Evolutionary conservation across 1,140 invertebrate species (phyloP), one percentile per base, ranked within the genome.

Genomic region (Cotesia typhae): DNA sequence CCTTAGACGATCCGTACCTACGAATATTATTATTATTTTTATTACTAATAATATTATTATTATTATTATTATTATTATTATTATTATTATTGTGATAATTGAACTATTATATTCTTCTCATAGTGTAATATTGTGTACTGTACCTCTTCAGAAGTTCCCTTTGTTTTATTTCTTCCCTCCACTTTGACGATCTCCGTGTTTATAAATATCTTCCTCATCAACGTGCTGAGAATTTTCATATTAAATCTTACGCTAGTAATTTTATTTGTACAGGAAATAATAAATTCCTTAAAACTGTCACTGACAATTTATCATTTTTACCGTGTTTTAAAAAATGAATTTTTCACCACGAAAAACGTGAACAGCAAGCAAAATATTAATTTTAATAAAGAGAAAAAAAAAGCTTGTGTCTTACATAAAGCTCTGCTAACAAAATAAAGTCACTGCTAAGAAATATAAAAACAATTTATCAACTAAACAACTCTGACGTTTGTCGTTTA

Each of bases 1-100:
- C 74, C 71, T 80, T 77, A 81, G 70, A 52, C 70, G 74, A 81
- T 79, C 81, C 81, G 81, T 83, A 80, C 57, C 80, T 82, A 47
- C 41, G 41, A 47, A 9, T 47, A 47, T 47, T 47, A 47, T 47
- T 47, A 47, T 47, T 47, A 41, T 41, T 9, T 7, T 9, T 9
- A 41, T 9, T 41, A 9, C 9, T 41, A 47, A 6, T 47, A 10
- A 9, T 47, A 7, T 47, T 47, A 47, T 47, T 47, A 47, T 47
- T 47, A 41, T 41, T 41, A 41, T 41, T 41, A 41, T 41, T 41
- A 41, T 41, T 9, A 41, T 9, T 9, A 41, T 9, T 41, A 9
- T 41, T 41, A 41, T 14, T 14, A 14, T 14, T 14, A 14, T 14
- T 14, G 6, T 47, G 41, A 9, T 47, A 47, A 47, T 9, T 7